Evolutionary conservation across 30 jellyfish, hydroid and myxozoan genomes (phyloP), one percentile per base, ranked within the genome.

Genomic region (Cassiopea andromeda): DNA sequence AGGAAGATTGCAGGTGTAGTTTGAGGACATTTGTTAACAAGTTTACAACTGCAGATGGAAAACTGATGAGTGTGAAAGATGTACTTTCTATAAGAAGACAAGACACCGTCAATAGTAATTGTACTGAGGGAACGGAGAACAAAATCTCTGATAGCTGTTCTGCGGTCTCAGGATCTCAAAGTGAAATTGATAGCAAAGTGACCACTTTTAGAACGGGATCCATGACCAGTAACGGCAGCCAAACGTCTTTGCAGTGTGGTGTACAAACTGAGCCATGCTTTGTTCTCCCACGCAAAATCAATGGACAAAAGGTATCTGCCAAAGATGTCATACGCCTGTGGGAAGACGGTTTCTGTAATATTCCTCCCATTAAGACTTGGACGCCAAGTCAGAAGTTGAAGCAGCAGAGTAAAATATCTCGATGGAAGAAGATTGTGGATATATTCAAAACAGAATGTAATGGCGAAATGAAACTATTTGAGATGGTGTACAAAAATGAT

Each of bases 401-500:
- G 81, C 99, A 95, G 78, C 99, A 95, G 59, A 85, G 97, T 69
- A 95, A 95, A 78, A 95, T 95, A 38, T 95, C 99, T 1, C 99
- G 99, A 49, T 95, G 99, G 99, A 91, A 91, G 92, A 95, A 95
- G 74, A 95, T 95, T 14, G 97, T 95, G 17, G 99, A 95, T 80
- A 95, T 95, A 17, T 91, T 91, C 90, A 87, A 91, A 38, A 79
- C 76, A 48, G 98, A 95, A 78, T 95, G 99, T 72, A 80, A 61
- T 44, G 83, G 97, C 44, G 93, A 90, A 64, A 87, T 91, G 91
- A 72, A 72, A 45, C 78, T 64, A 71, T 95, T 95, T 72, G 97
- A 95, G 64, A 67, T 70, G 73, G 89, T 84, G 14, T 95, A 90
- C 72, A 27, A 97, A 17, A 89, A 83, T 76, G 93, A 81, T 14